A percentile compares a stretch with the other conserved stretches of the same genome.
Conservation (phyloP, 2,888 invertebrate genomes). For the Tromatobia lineatoria region DNA sequence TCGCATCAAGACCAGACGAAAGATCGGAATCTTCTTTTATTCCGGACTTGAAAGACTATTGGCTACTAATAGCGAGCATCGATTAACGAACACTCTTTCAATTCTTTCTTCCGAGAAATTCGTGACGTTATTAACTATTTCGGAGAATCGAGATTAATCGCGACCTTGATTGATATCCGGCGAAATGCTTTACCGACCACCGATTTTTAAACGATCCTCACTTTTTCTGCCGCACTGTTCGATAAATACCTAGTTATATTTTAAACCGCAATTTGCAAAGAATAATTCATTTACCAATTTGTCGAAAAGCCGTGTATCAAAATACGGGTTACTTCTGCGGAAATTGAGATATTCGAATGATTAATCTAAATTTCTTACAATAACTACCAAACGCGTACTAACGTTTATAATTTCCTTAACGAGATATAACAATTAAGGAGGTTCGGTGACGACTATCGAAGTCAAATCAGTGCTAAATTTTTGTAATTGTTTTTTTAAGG, state of each 20-base stretch:
- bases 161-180: neutral
- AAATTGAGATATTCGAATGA: no score
- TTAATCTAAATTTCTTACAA: no score
- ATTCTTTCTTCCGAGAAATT: conserved; percentile 50
- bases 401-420: no score
- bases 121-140: conserved; percentile 53
- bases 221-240: neutral
- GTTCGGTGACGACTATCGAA: no score
- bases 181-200: neutral
- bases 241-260: neutral
- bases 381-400: no score
- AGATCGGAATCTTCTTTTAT: neutral
- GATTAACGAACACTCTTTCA: conserved; percentile 35
- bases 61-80: conserved; percentile 14
- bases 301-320: neutral
- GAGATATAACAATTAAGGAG: no score
- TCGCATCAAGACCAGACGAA: conserved; percentile 23
- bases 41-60: conserved; percentile 1
- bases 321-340: neutral
- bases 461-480: no score
- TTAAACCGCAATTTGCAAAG: no score
- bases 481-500: no score
- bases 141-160: conserved; percentile 55
- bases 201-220: neutral
- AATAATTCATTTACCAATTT: no score